phyloP scores from a whole-genome alignment of 2,113 vertebrate species.

The Alethe diademata region DNA sequence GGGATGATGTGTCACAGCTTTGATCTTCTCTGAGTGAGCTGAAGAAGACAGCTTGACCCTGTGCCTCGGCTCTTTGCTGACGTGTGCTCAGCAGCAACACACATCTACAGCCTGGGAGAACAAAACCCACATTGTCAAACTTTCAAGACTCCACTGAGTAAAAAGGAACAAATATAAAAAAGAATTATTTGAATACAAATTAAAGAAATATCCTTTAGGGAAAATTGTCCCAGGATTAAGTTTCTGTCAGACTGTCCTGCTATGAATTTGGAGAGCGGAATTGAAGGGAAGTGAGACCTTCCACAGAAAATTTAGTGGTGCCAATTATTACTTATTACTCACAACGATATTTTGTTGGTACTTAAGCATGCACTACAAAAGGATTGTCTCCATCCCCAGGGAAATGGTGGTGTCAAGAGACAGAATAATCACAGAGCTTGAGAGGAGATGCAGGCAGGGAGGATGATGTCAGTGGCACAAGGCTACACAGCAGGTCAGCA shows the following conservation, averaged over 20 bases:
- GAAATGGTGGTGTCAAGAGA: not conserved
- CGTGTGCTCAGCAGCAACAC: not conserved
- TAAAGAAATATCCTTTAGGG: not conserved
- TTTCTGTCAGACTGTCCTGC: not conserved
- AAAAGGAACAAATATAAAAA: not conserved
- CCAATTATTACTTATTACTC: not conserved
- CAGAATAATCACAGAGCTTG: not conserved
- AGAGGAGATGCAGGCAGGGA: not conserved
- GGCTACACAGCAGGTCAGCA: not conserved
- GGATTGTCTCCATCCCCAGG: not conserved
- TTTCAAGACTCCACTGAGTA: not conserved
- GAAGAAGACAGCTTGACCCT: not conserved
- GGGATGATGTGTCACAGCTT: not conserved
- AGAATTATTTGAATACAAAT: not conserved
- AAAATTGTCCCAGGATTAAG: not conserved
- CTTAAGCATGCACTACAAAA: not conserved
- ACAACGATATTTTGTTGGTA: not conserved
- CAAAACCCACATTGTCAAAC: not conserved
- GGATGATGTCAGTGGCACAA: not conserved
- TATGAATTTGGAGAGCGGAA: not conserved
- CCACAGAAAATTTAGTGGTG: not conserved
- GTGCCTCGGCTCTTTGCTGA: not conserved
- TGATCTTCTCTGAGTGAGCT: not conserved
- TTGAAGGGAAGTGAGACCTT: not conserved
- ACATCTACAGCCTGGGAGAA: rapidly evolving